Evolutionary conservation across 2,113 vertebrate species (phyloP).

Genomic region (Phyllostomus hastatus): DNA sequence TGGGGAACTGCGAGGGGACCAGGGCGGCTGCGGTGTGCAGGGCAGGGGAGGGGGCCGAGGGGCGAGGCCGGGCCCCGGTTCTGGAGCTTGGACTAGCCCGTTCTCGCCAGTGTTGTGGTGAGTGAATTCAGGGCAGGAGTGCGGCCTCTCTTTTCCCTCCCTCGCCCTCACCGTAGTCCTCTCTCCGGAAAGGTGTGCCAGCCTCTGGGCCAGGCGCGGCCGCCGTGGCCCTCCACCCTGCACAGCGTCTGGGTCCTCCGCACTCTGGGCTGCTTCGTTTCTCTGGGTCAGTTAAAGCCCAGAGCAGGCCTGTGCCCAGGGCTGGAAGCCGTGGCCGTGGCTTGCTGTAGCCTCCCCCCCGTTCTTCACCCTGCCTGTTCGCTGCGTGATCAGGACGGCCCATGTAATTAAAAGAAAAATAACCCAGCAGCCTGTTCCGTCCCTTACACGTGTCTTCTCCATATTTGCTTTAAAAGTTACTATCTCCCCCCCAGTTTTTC

Average conservation of each 20-base stretch:
- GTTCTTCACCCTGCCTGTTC: background rate
- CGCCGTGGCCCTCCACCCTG: background rate
- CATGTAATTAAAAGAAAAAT: background rate
- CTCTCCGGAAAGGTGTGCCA: background rate
- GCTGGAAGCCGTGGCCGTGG: background rate
- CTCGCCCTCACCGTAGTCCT: background rate
- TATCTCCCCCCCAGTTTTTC: background rate
- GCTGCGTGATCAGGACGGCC: background rate
- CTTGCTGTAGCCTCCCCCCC: background rate
- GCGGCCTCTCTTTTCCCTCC: too few species aligned
- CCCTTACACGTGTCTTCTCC: background rate
- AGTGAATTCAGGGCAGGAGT: background rate
- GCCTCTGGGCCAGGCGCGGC: background rate
- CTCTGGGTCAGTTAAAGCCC: background rate
- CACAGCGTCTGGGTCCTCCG: background rate
- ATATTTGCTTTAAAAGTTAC: background rate
- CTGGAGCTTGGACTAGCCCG: accelerated
- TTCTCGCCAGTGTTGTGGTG: background rate
- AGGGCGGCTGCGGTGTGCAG: accelerated
- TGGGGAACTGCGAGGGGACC: background rate
- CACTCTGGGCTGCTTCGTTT: background rate
- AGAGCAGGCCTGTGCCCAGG: background rate
- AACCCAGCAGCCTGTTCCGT: background rate
- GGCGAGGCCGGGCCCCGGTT: background rate
- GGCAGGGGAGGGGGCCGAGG: background rate